Conservation (phyloP, 30 jellyfish, hydroid and myxozoan genomes). For the Rhopilema esculentum region DNA sequence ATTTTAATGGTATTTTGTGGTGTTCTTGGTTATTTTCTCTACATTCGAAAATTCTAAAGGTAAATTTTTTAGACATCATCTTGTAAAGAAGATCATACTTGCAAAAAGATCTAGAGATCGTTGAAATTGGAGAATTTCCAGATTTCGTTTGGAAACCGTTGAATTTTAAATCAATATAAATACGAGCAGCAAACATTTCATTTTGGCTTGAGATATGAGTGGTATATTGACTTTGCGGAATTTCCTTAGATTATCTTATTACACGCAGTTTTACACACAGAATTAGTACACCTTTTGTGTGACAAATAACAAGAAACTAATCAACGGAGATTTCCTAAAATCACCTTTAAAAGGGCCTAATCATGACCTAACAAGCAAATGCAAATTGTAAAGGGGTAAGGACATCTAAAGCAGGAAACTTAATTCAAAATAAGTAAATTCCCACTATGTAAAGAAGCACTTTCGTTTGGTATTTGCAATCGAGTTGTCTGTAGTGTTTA, state of each 20-base stretch:
- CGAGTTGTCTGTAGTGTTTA: not conserved
- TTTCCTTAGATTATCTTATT: not conserved
- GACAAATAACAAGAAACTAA: not conserved
- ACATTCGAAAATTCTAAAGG: no score
- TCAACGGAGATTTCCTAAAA: not conserved
- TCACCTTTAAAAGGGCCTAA: not conserved
- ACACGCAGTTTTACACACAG: not conserved
- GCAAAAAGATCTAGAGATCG: not conserved
- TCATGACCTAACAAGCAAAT: not conserved
- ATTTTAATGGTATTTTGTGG: no score
- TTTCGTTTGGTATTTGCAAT: not conserved
- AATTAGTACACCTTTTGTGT: not conserved
- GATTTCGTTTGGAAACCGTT: not conserved
- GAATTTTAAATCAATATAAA: not conserved
- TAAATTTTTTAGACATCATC: no score
- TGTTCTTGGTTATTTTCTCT: no score
- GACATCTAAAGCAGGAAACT: not conserved
- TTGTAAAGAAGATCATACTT: no score
- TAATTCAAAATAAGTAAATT: no score
- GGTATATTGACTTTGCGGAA: not conserved
- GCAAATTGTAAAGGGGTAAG: not conserved
- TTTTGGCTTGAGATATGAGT: not conserved
- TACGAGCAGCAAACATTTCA: not conserved
- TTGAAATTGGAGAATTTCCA: not conserved
- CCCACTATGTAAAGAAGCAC: not conserved